These are phyloP conservation scores for Drosophila crucigera DNA, from an alignment of 2,888 invertebrate genomes.

Conservation along the genomic window DNA sequence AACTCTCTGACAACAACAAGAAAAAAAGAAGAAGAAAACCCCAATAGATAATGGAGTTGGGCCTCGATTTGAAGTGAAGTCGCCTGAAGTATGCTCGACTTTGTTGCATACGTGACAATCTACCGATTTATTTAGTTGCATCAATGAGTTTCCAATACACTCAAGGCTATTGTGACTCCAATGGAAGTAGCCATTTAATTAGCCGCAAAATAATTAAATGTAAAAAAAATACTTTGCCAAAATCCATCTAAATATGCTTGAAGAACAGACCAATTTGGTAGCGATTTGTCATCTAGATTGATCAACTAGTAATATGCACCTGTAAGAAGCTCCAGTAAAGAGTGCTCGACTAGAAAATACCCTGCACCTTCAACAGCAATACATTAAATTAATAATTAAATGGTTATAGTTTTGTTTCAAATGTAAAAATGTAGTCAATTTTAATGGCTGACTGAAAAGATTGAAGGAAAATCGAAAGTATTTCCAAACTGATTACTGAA, in stretches of 20 bases:
- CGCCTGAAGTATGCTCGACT: constrained; percentile 37
- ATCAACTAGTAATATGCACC: background rate
- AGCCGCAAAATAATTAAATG: background rate
- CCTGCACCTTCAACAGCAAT: no score
- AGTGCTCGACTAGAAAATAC: background rate
- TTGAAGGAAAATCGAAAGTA: background rate
- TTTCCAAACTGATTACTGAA: background rate
- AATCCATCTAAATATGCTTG: background rate
- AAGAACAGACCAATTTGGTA: background rate
- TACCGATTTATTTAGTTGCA: constrained; percentile 39
- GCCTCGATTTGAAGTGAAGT: constrained; percentile 13
- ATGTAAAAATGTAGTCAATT: background rate
- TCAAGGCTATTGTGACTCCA: background rate
- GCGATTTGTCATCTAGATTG: background rate
- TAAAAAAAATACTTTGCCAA: background rate
- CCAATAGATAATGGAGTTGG: background rate
- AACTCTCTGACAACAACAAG: background rate
- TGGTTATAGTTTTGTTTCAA: background rate
- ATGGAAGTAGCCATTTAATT: constrained; percentile 15
- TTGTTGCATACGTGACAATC: constrained; percentile 67
- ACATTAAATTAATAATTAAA: background rate
- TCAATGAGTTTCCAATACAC: constrained; percentile 19
- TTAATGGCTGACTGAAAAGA: background rate
- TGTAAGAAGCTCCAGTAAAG: background rate
- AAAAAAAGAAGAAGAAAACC: no score